Evolutionary conservation across 2,797 vertebrate genomes (phyloP).

Genomic region (Oreortyx pictus): DNA sequence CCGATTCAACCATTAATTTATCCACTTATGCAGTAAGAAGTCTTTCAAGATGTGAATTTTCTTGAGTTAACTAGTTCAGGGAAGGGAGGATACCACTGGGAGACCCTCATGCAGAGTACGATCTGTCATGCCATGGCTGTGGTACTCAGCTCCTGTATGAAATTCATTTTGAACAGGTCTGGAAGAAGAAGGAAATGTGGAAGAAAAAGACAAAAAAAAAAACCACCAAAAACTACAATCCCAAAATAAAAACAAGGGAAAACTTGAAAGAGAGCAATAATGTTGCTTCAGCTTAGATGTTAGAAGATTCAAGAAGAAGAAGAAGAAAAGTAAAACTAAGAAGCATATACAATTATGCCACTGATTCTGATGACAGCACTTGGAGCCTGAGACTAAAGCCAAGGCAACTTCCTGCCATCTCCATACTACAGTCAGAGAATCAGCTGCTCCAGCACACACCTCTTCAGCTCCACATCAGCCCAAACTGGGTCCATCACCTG

Average conservation of each 20-base stretch:
- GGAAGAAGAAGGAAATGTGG: neutral
- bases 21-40: neutral
- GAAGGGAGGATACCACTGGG: neutral
- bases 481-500: neutral
- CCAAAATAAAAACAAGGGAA: neutral
- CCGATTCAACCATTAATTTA: neutral
- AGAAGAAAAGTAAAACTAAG: neutral
- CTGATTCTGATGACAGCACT: neutral
- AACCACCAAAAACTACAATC: neutral
- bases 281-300: neutral
- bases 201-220: too few species aligned
- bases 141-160: neutral
- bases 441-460: neutral
- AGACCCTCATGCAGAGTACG: too few species aligned
- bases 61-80: neutral
- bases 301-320: neutral
- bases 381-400: neutral
- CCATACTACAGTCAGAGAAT: neutral
- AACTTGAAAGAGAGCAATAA: neutral
- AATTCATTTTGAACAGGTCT: neutral
- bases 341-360: neutral
- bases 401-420: too few species aligned
- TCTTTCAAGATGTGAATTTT: neutral
- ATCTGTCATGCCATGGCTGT: neutral
- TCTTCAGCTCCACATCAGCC: neutral